These are phyloP conservation scores for Thaleichthys pacificus DNA, from an alignment of 2,797 vertebrate genomes.

Conservation along the genomic window DNA sequence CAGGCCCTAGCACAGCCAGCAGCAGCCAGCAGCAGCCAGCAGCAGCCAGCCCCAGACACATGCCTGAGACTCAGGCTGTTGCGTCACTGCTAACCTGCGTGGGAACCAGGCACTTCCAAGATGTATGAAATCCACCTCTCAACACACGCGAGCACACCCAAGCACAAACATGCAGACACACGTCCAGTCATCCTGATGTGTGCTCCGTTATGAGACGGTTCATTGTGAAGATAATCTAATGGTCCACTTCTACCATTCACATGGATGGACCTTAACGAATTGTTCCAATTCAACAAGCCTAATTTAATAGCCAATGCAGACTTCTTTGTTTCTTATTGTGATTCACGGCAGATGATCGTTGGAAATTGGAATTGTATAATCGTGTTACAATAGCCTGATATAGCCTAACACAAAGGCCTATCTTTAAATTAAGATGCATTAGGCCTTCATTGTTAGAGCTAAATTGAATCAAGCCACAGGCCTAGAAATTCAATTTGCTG, in stretches of 20 bases:
- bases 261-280: neutral
- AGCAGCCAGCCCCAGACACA: neutral
- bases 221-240: neutral
- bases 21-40: neutral
- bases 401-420: neutral
- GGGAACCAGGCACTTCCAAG: neutral
- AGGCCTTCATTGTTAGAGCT: neutral
- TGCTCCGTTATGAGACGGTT: neutral
- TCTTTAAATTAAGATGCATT: neutral
- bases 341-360: neutral
- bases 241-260: neutral
- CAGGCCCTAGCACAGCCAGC: neutral
- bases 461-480: neutral
- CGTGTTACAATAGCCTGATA: neutral
- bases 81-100: neutral
- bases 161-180: neutral
- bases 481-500: neutral
- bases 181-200: neutral
- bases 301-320: neutral
- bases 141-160: neutral
- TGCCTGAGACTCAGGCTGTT: neutral
- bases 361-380: neutral
- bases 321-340: neutral
- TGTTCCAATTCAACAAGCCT: neutral
- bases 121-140: too few relatives aligned